Conservation (phyloP, 2,797 vertebrate species). For the Thunnus albacares region DNA sequence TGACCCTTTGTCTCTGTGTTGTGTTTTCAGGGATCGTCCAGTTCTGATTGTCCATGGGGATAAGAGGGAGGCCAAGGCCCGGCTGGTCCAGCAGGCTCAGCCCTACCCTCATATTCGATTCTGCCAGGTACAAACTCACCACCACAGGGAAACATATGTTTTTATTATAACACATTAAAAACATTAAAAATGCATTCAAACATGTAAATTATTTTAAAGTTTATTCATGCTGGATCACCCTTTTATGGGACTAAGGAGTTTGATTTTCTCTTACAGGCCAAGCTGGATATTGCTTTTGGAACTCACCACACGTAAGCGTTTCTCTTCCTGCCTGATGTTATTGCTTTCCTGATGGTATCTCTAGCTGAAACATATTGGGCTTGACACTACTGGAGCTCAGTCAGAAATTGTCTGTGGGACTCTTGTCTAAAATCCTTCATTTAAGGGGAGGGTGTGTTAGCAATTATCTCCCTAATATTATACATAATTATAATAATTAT, state of each 20-base stretch:
- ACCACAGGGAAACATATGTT: neutral
- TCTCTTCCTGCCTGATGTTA: neutral
- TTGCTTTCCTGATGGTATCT: neutral
- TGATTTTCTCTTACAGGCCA: conserved; percentile 88
- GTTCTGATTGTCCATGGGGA: conserved; percentile 95
- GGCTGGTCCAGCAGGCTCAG: conserved; percentile 90
- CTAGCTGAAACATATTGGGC: neutral
- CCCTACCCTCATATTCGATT: conserved; percentile 91
- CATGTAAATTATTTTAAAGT: too few species aligned
- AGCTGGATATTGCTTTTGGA: conserved; percentile 98
- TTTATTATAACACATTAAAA: neutral
- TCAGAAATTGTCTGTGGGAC: neutral
- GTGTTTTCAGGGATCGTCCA: conserved; percentile 88
- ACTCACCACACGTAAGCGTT: conserved; percentile 98
- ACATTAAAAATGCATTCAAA: too few species aligned
- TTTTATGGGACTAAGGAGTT: conserved; percentile 34
- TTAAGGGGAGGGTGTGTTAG: too few species aligned
- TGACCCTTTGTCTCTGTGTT: neutral
- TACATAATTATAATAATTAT: too few species aligned
- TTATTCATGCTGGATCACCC: neutral
- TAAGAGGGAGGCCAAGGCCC: conserved; percentile 94
- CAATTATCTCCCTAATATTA: too few species aligned
- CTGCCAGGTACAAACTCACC: conserved; percentile 90
- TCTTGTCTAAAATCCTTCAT: neutral
- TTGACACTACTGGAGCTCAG: neutral